Evolutionary conservation across 2,113 vertebrate genomes (phyloP), one percentile per base, ranked within the genome.

Genomic region (Microcebus jonahi): DNA sequence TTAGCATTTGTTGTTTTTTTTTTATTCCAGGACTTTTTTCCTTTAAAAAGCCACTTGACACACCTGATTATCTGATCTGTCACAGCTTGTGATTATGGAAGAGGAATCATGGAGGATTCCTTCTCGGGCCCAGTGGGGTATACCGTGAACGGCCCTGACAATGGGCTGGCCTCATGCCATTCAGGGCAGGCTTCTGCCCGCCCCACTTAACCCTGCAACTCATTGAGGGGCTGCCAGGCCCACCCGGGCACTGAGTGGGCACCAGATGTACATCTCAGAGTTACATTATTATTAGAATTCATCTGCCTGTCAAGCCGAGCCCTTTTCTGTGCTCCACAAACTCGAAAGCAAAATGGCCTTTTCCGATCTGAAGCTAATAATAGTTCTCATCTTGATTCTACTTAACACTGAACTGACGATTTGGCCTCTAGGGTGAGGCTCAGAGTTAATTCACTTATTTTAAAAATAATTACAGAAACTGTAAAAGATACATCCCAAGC

Each of bases 381-480:
- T 96, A 97, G 91, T 91, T 91, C 93, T 97, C 93, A 77, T 96
- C 96, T 96, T 81, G 53, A 97, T 97, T 96, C 96, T 97, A 73
- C 91, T 98, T 97, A 98, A 97, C 95, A 92, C 57, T 65, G 95
- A 97, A 82, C 92, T 90, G 73, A 97, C 95, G 94, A 97, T 96
- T 96, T 96, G 88, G 94, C 96, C 98, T 97, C 96, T 87, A 87
- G 98, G 94, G 97, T 95, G 89, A 96, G 20, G 80, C 96, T 97
- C 94, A 87, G 71, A 93, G 95, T 98, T 98, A 97, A 97, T 97
- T 96, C 96, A 98, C 96, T 97, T 96, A 95, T 96, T 97, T 98
- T 71, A 85, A 97, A 97, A 93, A 97, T 98, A 98, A 98, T 98
- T 97, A 98, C 97, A 90, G 95, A 96, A 98, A 79, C 95, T 59